Evolutionary conservation across 2,797 vertebrate genomes (phyloP).

Genomic region (Microhierax caerulescens): DNA sequence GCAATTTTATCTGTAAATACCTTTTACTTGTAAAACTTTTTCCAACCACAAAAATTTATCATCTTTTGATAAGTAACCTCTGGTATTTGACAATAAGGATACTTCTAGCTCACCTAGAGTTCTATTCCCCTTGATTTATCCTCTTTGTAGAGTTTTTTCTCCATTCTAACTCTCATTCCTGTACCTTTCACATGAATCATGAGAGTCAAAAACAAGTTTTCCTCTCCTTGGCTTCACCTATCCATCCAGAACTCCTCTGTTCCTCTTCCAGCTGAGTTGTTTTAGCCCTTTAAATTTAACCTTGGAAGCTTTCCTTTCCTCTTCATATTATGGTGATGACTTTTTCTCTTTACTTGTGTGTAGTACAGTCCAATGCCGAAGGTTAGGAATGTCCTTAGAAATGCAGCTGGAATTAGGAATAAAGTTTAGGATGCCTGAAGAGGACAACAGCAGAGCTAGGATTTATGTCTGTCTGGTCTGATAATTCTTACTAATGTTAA

Average conservation of each 20-base stretch:
- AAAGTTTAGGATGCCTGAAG: background rate
- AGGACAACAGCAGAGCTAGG: background rate
- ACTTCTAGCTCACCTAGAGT: background rate
- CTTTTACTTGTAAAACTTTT: background rate
- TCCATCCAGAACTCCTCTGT: background rate
- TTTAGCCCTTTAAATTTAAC: background rate
- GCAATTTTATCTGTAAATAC: background rate
- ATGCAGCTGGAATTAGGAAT: background rate
- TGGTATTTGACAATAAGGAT: background rate
- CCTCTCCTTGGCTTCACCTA: background rate
- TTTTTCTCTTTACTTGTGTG: background rate
- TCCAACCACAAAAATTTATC: background rate
- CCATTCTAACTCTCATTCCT: background rate
- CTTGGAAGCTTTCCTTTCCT: background rate
- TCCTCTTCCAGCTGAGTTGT: background rate
- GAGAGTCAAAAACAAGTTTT: background rate
- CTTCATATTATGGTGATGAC: background rate
- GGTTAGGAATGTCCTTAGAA: background rate
- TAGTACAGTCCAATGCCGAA: background rate
- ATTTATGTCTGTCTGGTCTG: background rate
- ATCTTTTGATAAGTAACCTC: background rate
- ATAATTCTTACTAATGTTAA: background rate
- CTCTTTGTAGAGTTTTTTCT: background rate
- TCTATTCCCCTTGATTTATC: background rate
- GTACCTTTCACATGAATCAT: background rate